Evolutionary conservation across 2,113 vertebrate genomes (phyloP), one percentile per base, ranked within the genome.

Genomic region (Delphinus delphis): DNA sequence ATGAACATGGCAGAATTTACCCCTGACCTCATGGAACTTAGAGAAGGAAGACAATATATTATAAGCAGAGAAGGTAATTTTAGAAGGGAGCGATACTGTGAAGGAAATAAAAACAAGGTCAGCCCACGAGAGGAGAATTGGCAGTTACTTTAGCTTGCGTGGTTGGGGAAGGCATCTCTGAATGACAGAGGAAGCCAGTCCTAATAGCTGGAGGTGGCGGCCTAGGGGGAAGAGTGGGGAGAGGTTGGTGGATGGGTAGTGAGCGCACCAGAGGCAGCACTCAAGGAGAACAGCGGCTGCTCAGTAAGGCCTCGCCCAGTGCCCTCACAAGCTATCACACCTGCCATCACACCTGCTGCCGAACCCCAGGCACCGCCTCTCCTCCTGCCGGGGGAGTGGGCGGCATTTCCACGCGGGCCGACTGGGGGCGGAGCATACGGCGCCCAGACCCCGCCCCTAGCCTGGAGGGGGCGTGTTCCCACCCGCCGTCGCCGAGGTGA

Each of bases 401-500:
- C 44, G 68, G 36, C 53, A 63, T 62, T 33, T 23, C 15, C 8
- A 12, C 7, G 1, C 1, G 26, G 9, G 13, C 87, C 2, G 13
- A 23, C 21, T 1, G 28, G 31, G 23, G 86, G 80, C 74, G 3
- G 79, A 8, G 44, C 10, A 0, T 17, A 1, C 21, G 6, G 1
- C 15, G 20, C 65, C 89, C 65, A 5, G 79, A 41, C 62, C 10
- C 18, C 33, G 41, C 68, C 80, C 55, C 26, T 17, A 6, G 21
- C 6, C 1, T 1, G 1, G 21, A 26, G n/a, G 15, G 50, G 74
- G 41, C 23, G 76, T 11, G 65, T 58, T 71, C 41, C 95, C 68
- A 0, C 15, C 47, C 7, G 83, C 87, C 6, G 98, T 98, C 68
- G 60, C 96, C 97, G 70, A 28, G 96, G 98, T 47, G 93, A 97